A percentile compares a stretch with the other conserved stretches of the same genome.
Evolutionary conservation across 35 echinoderm and acorn worm species (phyloP).

Genomic region (Holothuria glaberrima): DNA sequence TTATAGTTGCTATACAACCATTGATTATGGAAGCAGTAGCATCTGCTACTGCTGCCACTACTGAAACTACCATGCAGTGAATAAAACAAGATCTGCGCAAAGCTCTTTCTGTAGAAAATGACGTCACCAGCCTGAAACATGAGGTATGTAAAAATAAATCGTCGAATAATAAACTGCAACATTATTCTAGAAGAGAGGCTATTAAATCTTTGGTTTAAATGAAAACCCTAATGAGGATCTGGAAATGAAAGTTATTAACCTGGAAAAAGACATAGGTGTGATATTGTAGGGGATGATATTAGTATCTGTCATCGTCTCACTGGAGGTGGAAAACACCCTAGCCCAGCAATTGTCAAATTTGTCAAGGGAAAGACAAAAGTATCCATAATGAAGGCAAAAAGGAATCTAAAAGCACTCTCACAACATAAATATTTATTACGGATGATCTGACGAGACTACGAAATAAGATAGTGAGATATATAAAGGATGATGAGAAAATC

Average conservation of each 20-base stretch:
- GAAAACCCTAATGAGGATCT: background rate
- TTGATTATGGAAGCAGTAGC: too few species aligned
- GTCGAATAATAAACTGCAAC: too few species aligned
- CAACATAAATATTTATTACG: background rate
- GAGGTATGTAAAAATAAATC: too few species aligned
- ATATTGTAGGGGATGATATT: background rate
- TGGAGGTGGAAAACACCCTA: background rate
- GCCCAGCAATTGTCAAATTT: constrained; percentile 3
- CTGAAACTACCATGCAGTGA: too few species aligned
- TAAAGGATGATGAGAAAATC: background rate
- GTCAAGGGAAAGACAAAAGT: background rate
- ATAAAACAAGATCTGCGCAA: too few species aligned
- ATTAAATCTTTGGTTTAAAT: background rate
- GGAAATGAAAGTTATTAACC: background rate
- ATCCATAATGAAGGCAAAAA: background rate
- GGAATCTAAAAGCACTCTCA: too few species aligned
- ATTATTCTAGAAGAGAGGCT: background rate
- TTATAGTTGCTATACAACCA: too few species aligned
- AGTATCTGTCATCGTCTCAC: background rate
- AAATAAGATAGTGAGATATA: background rate
- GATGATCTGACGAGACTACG: background rate
- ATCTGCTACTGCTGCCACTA: too few species aligned
- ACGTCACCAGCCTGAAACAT: too few species aligned
- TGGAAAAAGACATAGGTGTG: background rate
- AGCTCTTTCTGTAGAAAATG: too few species aligned